Evolutionary conservation across 2,888 invertebrate species (phyloP).

Genomic region (Chymomyza caudatula): DNA sequence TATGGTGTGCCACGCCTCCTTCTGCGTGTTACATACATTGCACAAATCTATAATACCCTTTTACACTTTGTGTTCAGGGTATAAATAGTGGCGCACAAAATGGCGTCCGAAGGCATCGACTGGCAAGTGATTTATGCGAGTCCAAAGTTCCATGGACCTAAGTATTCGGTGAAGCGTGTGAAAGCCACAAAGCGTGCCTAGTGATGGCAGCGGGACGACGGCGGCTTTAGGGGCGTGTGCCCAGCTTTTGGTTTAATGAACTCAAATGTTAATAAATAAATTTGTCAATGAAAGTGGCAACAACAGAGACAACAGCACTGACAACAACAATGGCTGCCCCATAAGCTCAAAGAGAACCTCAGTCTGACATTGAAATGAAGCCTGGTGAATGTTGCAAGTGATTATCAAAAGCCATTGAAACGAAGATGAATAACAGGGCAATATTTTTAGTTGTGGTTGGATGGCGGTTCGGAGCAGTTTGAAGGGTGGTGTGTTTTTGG

Average conservation of each 20-base stretch:
- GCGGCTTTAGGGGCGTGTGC: background rate
- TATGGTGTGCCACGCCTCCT: too few relatives aligned
- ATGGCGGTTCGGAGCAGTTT: background rate
- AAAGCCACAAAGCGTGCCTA: constrained; percentile 35
- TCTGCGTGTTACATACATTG: too few relatives aligned
- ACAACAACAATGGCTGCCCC: constrained; percentile 13
- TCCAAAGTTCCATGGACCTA: background rate
- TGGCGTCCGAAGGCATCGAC: constrained; percentile 33
- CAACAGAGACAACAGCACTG: constrained; percentile 13
- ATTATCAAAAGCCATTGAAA: constrained; percentile 47
- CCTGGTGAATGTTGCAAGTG: constrained; percentile 13
- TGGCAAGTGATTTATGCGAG: constrained; percentile 57
- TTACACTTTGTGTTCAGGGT: too few relatives aligned
- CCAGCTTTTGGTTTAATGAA: constrained; percentile 61
- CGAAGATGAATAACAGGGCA: constrained; percentile 54
- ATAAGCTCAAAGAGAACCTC: constrained; percentile 5
- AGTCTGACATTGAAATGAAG: background rate
- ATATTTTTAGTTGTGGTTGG: background rate
- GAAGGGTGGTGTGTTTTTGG: background rate
- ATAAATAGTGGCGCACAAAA: constrained; percentile 35
- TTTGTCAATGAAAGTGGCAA: constrained; percentile 55
- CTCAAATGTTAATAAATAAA: constrained; percentile 71
- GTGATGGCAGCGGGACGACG: too few relatives aligned
- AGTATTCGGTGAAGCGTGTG: constrained; percentile 46
- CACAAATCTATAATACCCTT: too few relatives aligned